Conservation (phyloP, 2,797 vertebrate genomes). For the Varecia variegata region DNA sequence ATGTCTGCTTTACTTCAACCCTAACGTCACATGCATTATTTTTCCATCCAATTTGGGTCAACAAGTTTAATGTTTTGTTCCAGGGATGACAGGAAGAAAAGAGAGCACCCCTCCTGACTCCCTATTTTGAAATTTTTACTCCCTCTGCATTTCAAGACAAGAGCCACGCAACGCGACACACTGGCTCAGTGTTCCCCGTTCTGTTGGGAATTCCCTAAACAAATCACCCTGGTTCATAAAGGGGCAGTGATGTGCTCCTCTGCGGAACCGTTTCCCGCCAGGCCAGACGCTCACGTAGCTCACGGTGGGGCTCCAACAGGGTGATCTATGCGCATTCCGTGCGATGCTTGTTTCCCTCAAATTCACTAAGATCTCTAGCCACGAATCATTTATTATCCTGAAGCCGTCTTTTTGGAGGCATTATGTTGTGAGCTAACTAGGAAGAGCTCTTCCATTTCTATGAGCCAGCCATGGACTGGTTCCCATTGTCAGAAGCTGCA, state of each 20-base stretch:
- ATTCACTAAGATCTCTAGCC: conserved; percentile 75
- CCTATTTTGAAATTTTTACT: background rate
- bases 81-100: background rate
- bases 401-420: conserved; percentile 78
- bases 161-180: background rate
- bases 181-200: background rate
- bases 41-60: background rate
- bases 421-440: conserved; percentile 77
- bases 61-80: background rate
- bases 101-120: fast-evolving
- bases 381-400: conserved; percentile 82
- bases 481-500: conserved; percentile 82
- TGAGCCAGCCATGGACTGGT: conserved; percentile 77
- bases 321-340: conserved; percentile 67
- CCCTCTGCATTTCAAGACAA: background rate
- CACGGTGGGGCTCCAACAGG: conserved; percentile 60
- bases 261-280: background rate
- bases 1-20: background rate
- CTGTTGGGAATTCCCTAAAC: background rate
- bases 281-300: conserved; percentile 70
- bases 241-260: background rate
- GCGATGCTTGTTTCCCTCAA: conserved; percentile 73
- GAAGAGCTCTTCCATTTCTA: conserved; percentile 80
- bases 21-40: background rate
- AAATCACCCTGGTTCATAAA: background rate